Evolutionary conservation across 2,888 invertebrate species (phyloP).

Genomic region (Amphiduros pacificus): DNA sequence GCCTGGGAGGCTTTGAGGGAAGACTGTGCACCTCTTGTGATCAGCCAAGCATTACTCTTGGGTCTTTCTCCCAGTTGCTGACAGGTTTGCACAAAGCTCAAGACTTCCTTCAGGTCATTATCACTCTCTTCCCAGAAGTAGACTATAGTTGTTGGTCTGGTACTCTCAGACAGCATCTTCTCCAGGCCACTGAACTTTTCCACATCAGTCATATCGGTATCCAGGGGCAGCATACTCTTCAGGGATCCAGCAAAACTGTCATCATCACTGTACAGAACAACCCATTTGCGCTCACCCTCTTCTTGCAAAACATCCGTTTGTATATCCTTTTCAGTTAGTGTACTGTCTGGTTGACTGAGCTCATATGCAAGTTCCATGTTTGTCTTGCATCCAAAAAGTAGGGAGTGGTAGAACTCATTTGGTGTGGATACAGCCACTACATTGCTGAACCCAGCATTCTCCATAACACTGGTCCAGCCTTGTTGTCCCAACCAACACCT

Average conservation of each 20-base stretch:
- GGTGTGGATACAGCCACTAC: slow-evolving; percentile 10
- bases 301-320: background rate
- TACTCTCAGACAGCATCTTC: background rate
- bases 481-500: slow-evolving; percentile 11
- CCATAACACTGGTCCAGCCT: slow-evolving; percentile 7
- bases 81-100: background rate
- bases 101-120: background rate
- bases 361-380: background rate
- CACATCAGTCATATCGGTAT: background rate
- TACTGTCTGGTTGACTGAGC: too few species aligned
- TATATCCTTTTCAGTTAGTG: background rate
- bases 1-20: background rate
- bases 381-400: slow-evolving; percentile 12
- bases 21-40: background rate
- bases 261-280: background rate
- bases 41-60: background rate
- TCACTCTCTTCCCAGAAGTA: slow-evolving; percentile 8
- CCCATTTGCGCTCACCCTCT: slow-evolving; percentile 4
- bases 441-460: background rate
- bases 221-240: background rate
- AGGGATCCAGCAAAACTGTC: background rate
- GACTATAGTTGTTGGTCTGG: background rate
- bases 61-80: background rate
- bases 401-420: slow-evolving; percentile 15
- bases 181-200: background rate